A percentile compares a stretch with the other conserved stretches of the same genome.
Evolutionary conservation across 2,888 invertebrate species (phyloP).

Genomic region (Ditula angustiorana): DNA sequence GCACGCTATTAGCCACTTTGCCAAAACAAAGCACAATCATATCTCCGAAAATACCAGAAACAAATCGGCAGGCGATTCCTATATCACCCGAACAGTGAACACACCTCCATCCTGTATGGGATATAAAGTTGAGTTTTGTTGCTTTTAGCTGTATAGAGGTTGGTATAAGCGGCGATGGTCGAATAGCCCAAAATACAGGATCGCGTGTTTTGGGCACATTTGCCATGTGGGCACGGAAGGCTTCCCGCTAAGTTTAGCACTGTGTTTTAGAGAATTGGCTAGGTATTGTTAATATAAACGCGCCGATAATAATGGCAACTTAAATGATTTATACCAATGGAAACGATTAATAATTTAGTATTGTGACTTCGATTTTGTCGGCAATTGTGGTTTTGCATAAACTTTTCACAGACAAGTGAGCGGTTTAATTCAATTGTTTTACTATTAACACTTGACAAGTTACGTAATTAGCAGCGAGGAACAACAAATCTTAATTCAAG

Average conservation of each 20-base stretch:
- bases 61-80: conserved; percentile 16
- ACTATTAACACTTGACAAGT: no score
- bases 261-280: conserved; percentile 34
- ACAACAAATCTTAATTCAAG: no score
- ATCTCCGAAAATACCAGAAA: conserved; percentile 24
- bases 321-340: background rate
- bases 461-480: no score
- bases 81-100: background rate
- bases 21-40: conserved; percentile 36
- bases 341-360: background rate
- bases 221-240: conserved; percentile 31
- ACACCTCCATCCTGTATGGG: background rate
- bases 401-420: no score
- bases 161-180: background rate
- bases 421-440: no score
- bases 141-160: background rate
- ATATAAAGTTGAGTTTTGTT: conserved; percentile 4
- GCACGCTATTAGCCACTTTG: conserved; percentile 31
- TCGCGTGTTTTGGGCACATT: conserved; percentile 28
- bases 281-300: conserved; percentile 11
- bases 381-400: no score
- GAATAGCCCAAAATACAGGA: conserved; percentile 26
- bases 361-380: no score
- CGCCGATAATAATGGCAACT: background rate
- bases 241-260: conserved; percentile 18